phyloP scores from a whole-genome alignment of 2,113 vertebrate species.

The Thamnophis sirtalis region DNA sequence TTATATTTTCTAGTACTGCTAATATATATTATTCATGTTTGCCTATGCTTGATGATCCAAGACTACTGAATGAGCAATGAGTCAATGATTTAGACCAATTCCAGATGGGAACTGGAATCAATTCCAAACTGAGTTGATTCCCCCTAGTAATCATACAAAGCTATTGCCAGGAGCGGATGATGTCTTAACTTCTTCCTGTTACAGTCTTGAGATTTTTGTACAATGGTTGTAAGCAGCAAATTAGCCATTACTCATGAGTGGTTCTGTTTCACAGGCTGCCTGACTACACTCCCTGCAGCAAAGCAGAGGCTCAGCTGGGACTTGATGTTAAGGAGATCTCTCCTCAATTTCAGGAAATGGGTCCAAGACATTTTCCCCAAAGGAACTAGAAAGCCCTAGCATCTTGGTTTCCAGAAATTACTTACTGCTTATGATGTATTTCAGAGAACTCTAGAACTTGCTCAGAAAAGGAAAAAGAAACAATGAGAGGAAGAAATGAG shows the following conservation, averaged over 20 bases:
- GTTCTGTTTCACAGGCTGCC: neutral
- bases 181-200: neutral
- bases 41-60: neutral
- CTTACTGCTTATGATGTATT: neutral
- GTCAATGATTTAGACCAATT: neutral
- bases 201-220: neutral
- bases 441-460: neutral
- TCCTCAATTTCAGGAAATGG: neutral
- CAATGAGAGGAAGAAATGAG: neutral
- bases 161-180: neutral
- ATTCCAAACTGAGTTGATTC: neutral
- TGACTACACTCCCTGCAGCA: neutral
- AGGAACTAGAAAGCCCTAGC: neutral
- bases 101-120: neutral
- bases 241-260: neutral
- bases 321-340: neutral
- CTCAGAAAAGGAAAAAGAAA: neutral
- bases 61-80: neutral
- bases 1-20: neutral
- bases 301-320: neutral
- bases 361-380: neutral
- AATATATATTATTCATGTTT: neutral
- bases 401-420: neutral
- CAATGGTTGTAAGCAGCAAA: neutral
- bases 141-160: neutral